Percentiles rank a stretch among this genome's conserved stretches.
Conservation (phyloP, 2,888 invertebrate species). For the Apamea sordens region DNA sequence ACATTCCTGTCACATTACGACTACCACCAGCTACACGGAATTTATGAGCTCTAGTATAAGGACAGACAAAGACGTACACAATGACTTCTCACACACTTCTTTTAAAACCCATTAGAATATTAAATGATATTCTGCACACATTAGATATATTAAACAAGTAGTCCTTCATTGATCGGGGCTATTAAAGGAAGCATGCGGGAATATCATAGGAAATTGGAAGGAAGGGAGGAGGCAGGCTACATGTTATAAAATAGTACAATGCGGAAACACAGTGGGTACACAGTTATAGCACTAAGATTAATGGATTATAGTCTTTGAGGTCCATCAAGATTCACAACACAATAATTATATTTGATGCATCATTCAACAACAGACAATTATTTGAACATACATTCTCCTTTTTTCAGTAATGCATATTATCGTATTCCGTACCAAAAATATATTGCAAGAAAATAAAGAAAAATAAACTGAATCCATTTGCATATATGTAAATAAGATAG, state of each 20-base stretch:
- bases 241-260: conserved; percentile 51
- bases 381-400: conserved; percentile 50
- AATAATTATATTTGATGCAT: conserved; percentile 45
- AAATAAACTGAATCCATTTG: conserved; percentile 23
- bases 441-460: conserved; percentile 56
- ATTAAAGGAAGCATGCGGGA: conserved; percentile 90
- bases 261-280: conserved; percentile 56
- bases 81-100: conserved; percentile 87
- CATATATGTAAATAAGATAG: conserved; percentile 36
- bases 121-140: conserved; percentile 90
- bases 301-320: conserved; percentile 50
- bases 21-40: conserved; percentile 65
- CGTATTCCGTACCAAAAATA: conserved; percentile 53
- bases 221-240: conserved; percentile 52
- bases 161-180: conserved; percentile 80
- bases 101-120: conserved; percentile 88
- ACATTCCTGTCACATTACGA: conserved; percentile 78
- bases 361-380: conserved; percentile 50
- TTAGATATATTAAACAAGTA: conserved; percentile 80
- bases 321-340: conserved; percentile 58
- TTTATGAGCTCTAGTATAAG: conserved; percentile 62
- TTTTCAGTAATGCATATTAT: conserved; percentile 58
- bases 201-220: conserved; percentile 71
- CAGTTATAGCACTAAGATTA: conserved; percentile 46
- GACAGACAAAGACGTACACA: conserved; percentile 71